A percentile compares a stretch with the other conserved stretches of the same genome.
Evolutionary conservation across 2,888 invertebrate species (phyloP).

Genomic region (Oscheius sp.): DNA sequence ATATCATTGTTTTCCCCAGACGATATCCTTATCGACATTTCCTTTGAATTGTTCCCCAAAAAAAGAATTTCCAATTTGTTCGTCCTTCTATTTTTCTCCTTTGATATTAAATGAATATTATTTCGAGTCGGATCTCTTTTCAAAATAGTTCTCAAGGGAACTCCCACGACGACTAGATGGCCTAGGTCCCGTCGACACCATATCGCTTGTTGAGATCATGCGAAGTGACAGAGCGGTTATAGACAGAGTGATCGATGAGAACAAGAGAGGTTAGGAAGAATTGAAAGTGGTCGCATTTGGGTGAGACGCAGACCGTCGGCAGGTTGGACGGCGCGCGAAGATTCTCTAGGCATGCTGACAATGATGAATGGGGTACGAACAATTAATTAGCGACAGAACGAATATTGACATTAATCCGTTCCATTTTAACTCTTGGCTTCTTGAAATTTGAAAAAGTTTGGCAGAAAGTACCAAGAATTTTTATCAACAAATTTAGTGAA

Average conservation of each 20-base stretch:
- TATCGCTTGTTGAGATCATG: constrained; percentile 30
- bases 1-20: constrained; percentile 23
- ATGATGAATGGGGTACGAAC: constrained; percentile 33
- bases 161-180: constrained; percentile 3
- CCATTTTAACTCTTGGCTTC: neutral
- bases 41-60: constrained; percentile 7
- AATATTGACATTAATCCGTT: constrained; percentile 3
- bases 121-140: neutral
- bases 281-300: neutral
- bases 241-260: constrained; percentile 31
- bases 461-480: too few species aligned
- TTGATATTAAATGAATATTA: constrained; percentile 23
- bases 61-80: too few species aligned
- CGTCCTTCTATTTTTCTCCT: neutral
- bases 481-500: too few species aligned
- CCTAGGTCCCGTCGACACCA: constrained; percentile 18
- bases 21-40: constrained; percentile 25
- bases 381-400: constrained; percentile 23
- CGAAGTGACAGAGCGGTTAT: constrained; percentile 32
- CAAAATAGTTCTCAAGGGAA: neutral
- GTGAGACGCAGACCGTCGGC: constrained; percentile 28
- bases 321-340: constrained; percentile 23
- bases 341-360: constrained; percentile 24
- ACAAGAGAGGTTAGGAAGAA: constrained; percentile 12
- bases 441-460: too few species aligned